phyloP scores from a whole-genome alignment of 2,888 invertebrate species.

The Hymenopus coronatus region DNA sequence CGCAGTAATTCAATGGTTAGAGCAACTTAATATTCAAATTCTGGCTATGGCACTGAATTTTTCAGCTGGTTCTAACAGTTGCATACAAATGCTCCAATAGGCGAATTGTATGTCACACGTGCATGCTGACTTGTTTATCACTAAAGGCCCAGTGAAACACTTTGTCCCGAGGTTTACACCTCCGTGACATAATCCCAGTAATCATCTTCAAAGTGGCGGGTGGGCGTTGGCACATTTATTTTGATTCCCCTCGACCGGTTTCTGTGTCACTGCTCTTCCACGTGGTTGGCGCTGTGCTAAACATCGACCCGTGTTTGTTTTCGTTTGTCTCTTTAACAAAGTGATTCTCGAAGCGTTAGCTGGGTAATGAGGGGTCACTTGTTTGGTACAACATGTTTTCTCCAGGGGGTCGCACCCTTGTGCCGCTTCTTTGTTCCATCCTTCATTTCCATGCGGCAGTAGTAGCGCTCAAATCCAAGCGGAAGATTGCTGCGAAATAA shows the following conservation, averaged over 20 bases:
- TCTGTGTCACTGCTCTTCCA: neutral
- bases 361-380: neutral
- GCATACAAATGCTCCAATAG: no score
- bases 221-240: no score
- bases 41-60: no score
- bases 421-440: neutral
- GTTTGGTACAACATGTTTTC: neutral
- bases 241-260: neutral
- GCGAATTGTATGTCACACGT: no score
- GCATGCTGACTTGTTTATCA: no score
- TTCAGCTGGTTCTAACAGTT: no score
- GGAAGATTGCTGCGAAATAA: neutral
- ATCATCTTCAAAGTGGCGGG: neutral
- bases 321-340: neutral
- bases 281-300: neutral
- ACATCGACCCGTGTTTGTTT: neutral
- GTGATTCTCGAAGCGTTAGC: neutral
- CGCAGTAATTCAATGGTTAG: no score
- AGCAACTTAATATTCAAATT: no score
- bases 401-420: neutral
- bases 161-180: neutral
- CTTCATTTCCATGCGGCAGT: neutral
- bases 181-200: neutral
- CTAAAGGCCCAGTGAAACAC: no score
- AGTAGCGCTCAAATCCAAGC: neutral